Conservation (phyloP, 2,888 invertebrate species). For the Scelioninae gen. 2 region DNA sequence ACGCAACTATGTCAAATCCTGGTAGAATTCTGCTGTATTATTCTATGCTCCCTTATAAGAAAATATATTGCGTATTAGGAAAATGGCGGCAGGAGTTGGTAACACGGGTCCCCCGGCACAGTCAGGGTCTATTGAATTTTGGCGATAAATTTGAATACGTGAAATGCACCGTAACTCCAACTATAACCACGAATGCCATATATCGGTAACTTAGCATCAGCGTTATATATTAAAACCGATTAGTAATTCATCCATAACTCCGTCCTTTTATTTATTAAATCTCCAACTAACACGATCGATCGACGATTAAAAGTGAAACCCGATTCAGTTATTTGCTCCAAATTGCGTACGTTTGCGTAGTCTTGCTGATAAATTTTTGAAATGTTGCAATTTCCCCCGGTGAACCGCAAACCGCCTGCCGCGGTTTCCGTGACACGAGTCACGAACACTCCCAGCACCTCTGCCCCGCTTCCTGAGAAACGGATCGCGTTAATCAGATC, state of each 20-base stretch:
- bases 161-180: constrained; percentile 49
- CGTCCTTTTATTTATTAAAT: too few relatives aligned
- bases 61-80: constrained; percentile 55
- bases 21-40: constrained; percentile 36
- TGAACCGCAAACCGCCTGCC: too few relatives aligned
- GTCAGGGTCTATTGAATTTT: constrained; percentile 52
- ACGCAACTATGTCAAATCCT: constrained; percentile 43
- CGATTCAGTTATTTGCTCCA: too few relatives aligned
- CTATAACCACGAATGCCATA: constrained; percentile 43
- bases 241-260: constrained; percentile 33
- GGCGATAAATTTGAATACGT: constrained; percentile 51
- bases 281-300: too few relatives aligned
- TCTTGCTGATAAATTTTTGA: too few relatives aligned
- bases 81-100: constrained; percentile 47
- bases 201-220: constrained; percentile 47
- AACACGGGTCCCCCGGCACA: constrained; percentile 36
- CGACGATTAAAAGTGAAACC: too few relatives aligned
- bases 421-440: too few relatives aligned
- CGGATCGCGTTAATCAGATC: too few relatives aligned
- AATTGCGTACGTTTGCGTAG: too few relatives aligned
- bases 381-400: too few relatives aligned
- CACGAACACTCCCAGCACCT: too few relatives aligned
- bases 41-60: constrained; percentile 44
- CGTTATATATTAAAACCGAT: constrained; percentile 44
- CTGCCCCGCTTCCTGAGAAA: too few relatives aligned